Evolutionary conservation across 2,797 vertebrate genomes (phyloP).

Genomic region (Limnodromus scolopaceus): DNA sequence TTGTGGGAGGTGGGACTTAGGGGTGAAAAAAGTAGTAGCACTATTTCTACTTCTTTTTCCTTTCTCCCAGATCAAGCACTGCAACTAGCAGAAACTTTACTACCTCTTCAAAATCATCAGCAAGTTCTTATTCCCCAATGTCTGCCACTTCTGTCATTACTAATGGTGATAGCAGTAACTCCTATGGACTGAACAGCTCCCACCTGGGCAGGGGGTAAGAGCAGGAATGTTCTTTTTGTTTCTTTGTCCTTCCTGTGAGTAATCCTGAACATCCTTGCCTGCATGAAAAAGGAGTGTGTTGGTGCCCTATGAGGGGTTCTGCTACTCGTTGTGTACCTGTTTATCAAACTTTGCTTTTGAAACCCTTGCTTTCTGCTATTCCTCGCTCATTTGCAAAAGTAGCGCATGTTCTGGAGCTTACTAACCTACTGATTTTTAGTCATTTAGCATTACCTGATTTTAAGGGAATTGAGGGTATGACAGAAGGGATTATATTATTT

Average conservation of each 20-base stretch:
- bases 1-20: not conserved
- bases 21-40: slow-evolving; percentile 40
- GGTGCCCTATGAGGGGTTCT: not conserved
- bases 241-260: not conserved
- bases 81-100: slow-evolving; percentile 92
- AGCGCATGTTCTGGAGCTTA: not conserved
- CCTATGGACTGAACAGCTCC: slow-evolving; percentile 89
- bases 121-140: slow-evolving; percentile 87
- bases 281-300: not conserved
- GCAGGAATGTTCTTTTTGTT: slow-evolving; percentile 63
- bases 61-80: slow-evolving; percentile 88
- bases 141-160: slow-evolving; percentile 91
- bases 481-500: not conserved
- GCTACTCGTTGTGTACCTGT: not conserved
- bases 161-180: slow-evolving; percentile 92
- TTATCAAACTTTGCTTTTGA: not conserved
- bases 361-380: not conserved
- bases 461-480: not conserved
- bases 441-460: not conserved
- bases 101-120: slow-evolving; percentile 92
- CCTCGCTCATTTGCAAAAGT: not conserved
- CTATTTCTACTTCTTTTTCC: slow-evolving; percentile 71
- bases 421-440: not conserved
- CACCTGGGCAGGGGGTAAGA: slow-evolving; percentile 86
- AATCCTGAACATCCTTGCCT: not conserved